These are phyloP conservation scores for Macrocentrus cingulum DNA, from an alignment of 1,140 invertebrate species.

Conservation along the genomic window DNA sequence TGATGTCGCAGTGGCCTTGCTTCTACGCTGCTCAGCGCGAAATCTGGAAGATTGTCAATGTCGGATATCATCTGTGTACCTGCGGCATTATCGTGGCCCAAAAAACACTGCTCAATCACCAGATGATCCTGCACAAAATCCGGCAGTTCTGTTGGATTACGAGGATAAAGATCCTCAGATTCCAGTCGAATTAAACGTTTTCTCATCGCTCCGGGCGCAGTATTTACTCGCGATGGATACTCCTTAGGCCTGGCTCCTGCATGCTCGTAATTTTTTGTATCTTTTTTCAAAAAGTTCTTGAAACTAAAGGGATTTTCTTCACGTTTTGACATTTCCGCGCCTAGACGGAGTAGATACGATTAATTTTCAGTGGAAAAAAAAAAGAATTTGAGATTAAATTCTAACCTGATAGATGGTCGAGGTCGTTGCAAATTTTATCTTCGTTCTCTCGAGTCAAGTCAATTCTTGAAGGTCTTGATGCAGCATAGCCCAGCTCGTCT, in stretches of 20 bases:
- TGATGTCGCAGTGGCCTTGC: conserved; percentile 36
- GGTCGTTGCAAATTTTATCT: not conserved
- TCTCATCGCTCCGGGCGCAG: conserved; percentile 30
- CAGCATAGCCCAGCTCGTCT: not conserved
- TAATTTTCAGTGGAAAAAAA: too few relatives aligned
- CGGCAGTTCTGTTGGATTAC: conserved; percentile 60
- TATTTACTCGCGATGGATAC: conserved; percentile 46
- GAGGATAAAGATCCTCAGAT: conserved; percentile 42
- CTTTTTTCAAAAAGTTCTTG: conserved; percentile 72
- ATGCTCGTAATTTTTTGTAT: conserved; percentile 54
- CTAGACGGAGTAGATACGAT: too few relatives aligned
- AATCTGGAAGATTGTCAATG: conserved; percentile 59
- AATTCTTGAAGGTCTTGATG: not conserved
- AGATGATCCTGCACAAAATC: conserved; percentile 67
- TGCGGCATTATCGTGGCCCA: conserved; percentile 42
- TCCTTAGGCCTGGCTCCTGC: conserved; percentile 63
- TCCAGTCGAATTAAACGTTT: conserved; percentile 27
- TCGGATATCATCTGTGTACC: conserved; percentile 38
- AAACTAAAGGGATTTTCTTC: conserved; percentile 80
- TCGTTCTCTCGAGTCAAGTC: not conserved
- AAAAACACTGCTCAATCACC: conserved; percentile 61
- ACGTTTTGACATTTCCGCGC: conserved; percentile 4
- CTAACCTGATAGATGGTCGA: not conserved
- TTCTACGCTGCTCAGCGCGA: conserved; percentile 50
- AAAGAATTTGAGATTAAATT: not conserved